Conservation (phyloP, 2,888 invertebrate species). For the Athrips mouffetella region DNA sequence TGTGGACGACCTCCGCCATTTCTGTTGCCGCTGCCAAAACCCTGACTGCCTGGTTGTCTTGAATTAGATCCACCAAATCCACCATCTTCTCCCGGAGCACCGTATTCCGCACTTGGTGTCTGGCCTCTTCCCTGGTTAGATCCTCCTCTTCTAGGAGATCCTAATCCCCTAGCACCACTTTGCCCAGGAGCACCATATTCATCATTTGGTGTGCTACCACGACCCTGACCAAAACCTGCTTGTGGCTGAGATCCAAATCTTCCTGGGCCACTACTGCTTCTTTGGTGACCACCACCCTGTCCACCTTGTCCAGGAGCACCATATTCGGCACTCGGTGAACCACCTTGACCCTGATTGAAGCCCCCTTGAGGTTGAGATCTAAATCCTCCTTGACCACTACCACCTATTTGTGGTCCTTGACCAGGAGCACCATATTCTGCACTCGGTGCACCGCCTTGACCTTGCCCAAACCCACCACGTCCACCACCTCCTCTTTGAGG, state of each 20-base stretch:
- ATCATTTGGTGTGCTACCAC: constrained; percentile 25
- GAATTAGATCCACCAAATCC: constrained; percentile 31
- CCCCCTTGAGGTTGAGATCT: constrained; percentile 19
- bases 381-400: constrained; percentile 21
- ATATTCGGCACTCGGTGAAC: constrained; percentile 33
- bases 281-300: constrained; percentile 18
- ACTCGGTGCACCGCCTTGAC: constrained; percentile 34
- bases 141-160: constrained; percentile 18
- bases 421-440: constrained; percentile 48
- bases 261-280: background rate
- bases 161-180: constrained; percentile 21
- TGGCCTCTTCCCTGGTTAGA: constrained; percentile 30
- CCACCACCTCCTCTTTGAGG: constrained; percentile 6
- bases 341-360: constrained; percentile 23
- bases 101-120: constrained; percentile 31
- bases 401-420: constrained; percentile 23
- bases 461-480: constrained; percentile 17
- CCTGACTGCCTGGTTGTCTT: constrained; percentile 25
- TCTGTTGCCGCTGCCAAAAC: constrained; percentile 34
- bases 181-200: constrained; percentile 39
- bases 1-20: constrained; percentile 36
- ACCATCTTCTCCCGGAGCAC: constrained; percentile 36
- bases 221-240: constrained; percentile 25
- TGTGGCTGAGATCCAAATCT: constrained; percentile 19
- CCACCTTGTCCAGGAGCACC: constrained; percentile 38